Conservation (phyloP, 2,113 vertebrate genomes). For the Sprattus sprattus region DNA sequence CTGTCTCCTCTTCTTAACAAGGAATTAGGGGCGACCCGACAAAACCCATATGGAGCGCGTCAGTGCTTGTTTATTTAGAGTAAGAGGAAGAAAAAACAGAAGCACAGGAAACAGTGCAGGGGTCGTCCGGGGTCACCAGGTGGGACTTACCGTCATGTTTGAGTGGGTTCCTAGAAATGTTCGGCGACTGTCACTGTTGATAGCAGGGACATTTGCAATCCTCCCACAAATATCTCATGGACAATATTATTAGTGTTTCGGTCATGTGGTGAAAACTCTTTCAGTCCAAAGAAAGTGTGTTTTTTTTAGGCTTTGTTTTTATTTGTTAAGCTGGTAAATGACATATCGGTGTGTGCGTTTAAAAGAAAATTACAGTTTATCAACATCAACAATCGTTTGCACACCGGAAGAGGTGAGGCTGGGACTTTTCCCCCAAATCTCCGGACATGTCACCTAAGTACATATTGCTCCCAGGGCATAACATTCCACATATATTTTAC, state of each 20-base stretch:
- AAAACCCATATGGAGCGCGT: conserved; percentile 21
- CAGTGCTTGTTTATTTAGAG: conserved; percentile 55
- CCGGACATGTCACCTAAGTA: too few relatives aligned
- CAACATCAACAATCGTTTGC: too few relatives aligned
- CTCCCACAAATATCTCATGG: too few relatives aligned
- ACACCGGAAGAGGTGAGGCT: too few relatives aligned
- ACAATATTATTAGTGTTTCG: too few relatives aligned
- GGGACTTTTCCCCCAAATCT: too few relatives aligned
- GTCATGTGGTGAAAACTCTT: not conserved
- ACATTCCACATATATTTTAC: too few relatives aligned
- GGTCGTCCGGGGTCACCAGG: conserved; percentile 41
- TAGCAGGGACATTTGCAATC: not conserved
- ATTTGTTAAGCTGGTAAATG: too few relatives aligned
- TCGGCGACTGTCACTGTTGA: not conserved
- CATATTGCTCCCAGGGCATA: too few relatives aligned
- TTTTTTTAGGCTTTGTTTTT: too few relatives aligned
- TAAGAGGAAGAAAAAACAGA: conserved; percentile 50
- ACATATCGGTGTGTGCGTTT: too few relatives aligned
- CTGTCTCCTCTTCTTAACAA: conserved; percentile 64
- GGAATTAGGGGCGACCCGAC: conserved; percentile 50
- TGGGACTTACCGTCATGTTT: not conserved
- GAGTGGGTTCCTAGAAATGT: not conserved
- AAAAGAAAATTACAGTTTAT: too few relatives aligned
- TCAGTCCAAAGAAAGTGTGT: not conserved
- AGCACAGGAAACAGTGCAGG: conserved; percentile 45